These are phyloP conservation scores for Eulemur rubriventer DNA, from an alignment of 2,797 vertebrate genomes.

Conservation along the genomic window DNA sequence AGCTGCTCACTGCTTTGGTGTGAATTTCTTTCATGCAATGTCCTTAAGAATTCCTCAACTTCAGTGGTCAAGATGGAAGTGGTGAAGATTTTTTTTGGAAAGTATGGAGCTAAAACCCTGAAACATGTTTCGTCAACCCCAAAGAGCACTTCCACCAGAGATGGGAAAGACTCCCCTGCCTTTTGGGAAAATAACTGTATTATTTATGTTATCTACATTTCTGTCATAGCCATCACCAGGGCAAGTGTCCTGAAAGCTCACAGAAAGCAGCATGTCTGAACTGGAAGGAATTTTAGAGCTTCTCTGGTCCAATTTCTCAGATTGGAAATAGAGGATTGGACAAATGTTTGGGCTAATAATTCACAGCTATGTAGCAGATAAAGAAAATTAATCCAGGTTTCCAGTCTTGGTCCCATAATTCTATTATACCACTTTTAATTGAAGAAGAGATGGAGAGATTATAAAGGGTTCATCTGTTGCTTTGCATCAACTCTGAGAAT, in stretches of 20 bases:
- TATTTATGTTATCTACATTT: neutral
- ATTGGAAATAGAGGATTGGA: neutral
- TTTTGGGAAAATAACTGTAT: neutral
- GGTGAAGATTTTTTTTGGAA: neutral
- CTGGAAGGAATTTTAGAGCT: neutral
- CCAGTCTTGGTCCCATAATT: neutral
- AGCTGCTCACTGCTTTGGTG: neutral
- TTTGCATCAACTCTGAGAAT: neutral
- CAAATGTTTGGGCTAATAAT: conserved; percentile 1
- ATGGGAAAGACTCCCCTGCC: neutral
- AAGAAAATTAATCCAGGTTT: neutral
- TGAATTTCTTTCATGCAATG: conserved; percentile 23
- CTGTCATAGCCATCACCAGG: neutral
- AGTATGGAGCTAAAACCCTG: neutral
- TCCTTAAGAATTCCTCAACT: neutral
- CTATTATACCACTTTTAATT: neutral
- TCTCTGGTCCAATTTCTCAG: neutral
- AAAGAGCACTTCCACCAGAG: neutral
- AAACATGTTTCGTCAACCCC: neutral
- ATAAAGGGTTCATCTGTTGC: neutral
- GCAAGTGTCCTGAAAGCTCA: neutral
- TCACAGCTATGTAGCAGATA: neutral
- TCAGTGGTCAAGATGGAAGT: neutral
- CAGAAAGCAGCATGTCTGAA: neutral
- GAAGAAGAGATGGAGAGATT: neutral